Base-by-base conservation (phyloP, 2,797 vertebrate genomes). In the Margarornis squamiger region DNA sequence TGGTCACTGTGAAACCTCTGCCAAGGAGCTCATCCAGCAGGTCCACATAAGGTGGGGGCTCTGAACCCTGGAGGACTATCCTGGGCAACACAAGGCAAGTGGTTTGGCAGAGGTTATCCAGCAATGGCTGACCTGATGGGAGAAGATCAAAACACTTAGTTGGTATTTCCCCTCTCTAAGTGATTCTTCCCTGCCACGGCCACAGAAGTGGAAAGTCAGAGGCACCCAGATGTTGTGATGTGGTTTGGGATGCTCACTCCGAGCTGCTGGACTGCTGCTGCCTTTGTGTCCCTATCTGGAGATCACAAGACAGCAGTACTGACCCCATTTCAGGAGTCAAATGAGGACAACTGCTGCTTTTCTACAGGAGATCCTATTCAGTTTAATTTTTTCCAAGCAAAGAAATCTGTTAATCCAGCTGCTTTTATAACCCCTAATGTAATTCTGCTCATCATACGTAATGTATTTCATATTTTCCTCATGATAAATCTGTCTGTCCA, bases 1-100 rank as follows among this genome's bases (percentile, higher is more conserved):
- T 98, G 63, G 98, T 97, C 93, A 99, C 97, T n/a, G 72, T 96
- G 97, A 98, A 98, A 89, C 90, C 96, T 72, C 81, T 91, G 87
- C 84, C 92, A 54, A 96, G 48, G 62, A 98, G 93, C 94, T 93
- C 66, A 62, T 98, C 95, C 19, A 98, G 94, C 54, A 97, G 72
- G 7, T 97, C 95, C 24, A 98, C 73, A 24, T 97, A 97, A 5
- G 95, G 88, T 19, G 96, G 93, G 36, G 23, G 88, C 58, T 92
- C 86, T 8, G 92, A 76, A 46, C 95, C 96, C 59, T 23, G 57
- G 55, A 97, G 95, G 61, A 95, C 82, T n/a, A 96, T 81, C 41
- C 93, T 85, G 8, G 98, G 97, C 68, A 98, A 55, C 45, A 98
- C 22, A 48, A 98, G 95, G 96, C 97, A 98, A 76, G 97, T 98